phyloP scores from a whole-genome alignment of 2,113 vertebrate genomes.

The Aldabrachelys gigantea region DNA sequence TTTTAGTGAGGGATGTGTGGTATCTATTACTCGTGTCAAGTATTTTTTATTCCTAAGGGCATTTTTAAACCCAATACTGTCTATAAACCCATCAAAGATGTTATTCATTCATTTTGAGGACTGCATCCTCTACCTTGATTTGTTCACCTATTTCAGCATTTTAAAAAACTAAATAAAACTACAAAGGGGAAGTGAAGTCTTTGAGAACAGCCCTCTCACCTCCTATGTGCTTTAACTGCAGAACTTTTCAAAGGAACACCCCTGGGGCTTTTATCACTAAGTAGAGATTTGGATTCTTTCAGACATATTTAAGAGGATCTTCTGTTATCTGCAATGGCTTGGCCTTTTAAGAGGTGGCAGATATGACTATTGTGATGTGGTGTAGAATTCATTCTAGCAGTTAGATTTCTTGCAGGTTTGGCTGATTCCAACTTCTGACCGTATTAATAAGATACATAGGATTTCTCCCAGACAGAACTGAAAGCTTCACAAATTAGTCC shows the following conservation, averaged over 20 bases:
- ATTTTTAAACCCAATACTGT: neutral
- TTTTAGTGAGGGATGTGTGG: neutral
- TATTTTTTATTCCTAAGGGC: neutral
- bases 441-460: neutral
- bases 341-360: neutral
- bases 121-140: neutral
- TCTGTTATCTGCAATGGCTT: neutral
- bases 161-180: neutral
- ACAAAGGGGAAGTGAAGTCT: neutral
- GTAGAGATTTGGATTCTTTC: neutral
- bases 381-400: neutral
- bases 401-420: constrained; percentile 31
- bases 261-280: neutral
- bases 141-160: neutral
- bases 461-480: neutral
- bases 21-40: accelerated
- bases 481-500: neutral
- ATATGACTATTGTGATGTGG: neutral
- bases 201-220: neutral
- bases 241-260: neutral
- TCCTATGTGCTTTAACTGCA: neutral
- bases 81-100: neutral
- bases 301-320: neutral
- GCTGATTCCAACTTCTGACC: neutral
- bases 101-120: neutral